Base-by-base conservation (phyloP, 2,888 invertebrate genomes). In the Scaptomyza tumidula region DNA sequence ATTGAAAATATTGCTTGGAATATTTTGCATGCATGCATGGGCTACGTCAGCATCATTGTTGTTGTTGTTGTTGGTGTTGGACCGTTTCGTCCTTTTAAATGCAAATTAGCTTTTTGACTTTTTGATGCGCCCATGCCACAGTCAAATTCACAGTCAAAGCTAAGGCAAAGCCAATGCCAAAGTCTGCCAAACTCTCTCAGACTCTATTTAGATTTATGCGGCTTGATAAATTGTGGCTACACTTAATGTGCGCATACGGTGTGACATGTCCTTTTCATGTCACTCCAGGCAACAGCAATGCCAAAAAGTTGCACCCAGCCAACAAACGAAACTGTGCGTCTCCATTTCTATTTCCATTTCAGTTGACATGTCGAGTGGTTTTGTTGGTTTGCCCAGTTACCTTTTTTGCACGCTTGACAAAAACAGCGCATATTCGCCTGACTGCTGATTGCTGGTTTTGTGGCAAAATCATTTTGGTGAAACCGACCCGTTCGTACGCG, bases 61-160 rank as follows among this genome's bases (percentile, higher is more conserved):
- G 74, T 54, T 71, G 53, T 48, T 74, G 66, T 83, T 53, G 14
- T 10, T 33, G 10, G 16, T 16, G 44, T 45, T 45, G 27, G 24
- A 27, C 44, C 44, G 44, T 52, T 52, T 52, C 52, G 80, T 83
- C 82, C 85, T 86, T 86, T 86, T 86, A 86, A 86, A 86, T 86
- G 85, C 85, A 86, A 86, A 86, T 89, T 86, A 86, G 85, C 89
- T 89, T 89, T 84, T 83, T 89, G 85, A 89, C 85, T 86, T 86
- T 86, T 75, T 87, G 86, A 77, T 86, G 89, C 69, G 73, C 66
- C 71, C 83, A 78, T 60, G 56, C 77, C 66, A 59, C 45, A 45
- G 71, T 69, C 52, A 31, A 5, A 33, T 33, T 9, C 49, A 13
- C 33, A 31, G 50, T 29, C 68, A 43, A 27, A 53, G 31, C 58